Base-by-base conservation (phyloP, 2,797 vertebrate genomes). In the Pachyuromys duprasi region DNA sequence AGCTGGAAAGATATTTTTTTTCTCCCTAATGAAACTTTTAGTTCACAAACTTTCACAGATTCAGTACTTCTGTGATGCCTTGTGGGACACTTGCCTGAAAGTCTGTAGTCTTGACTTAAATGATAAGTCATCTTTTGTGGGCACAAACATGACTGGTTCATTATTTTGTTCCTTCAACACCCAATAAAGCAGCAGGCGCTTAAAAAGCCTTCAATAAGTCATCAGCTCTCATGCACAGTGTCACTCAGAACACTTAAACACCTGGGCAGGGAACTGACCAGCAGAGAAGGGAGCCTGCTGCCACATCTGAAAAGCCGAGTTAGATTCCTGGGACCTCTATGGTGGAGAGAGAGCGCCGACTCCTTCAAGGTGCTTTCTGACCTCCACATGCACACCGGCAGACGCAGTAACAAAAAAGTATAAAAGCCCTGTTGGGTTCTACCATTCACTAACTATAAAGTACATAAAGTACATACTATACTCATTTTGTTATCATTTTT, bases 151-250 rank as follows among this genome's bases (percentile, higher is more conserved):
- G 80, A 36, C 36, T 91, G 86, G 69, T 49, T 95, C 39, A 79
- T 72, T 90, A 87, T 36, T 14, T 11, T 91, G 57, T 36, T 92
- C 60, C 65, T 70, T 89, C 62, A 89, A 62, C 24, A n/a, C 33
- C n/a, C 33, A 81, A 15, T 39, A 92, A 2, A 78, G 55, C 82
- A 95, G 76, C 22, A 93, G 18, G 18, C 93, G 4, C 20, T 96
- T 79, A 93, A 67, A 79, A 95, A 90, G 20, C n/a, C 74, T 60
- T 94, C 87, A 89, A 76, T 75, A 92, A 95, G 80, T 81, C 67
- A 95, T 18, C 49, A 28, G 24, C 93, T 94, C 36, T 93, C 53
- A 74, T 82, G 24, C 20, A 84, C 18, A 88, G 45, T 42, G 57
- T 95, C 55, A 94, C 22, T 33, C 82, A 63, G 90, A 89, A 8